These are phyloP conservation scores for Micropoecilia bifurca DNA, from an alignment of 2,797 vertebrate genomes.

Conservation along the genomic window DNA sequence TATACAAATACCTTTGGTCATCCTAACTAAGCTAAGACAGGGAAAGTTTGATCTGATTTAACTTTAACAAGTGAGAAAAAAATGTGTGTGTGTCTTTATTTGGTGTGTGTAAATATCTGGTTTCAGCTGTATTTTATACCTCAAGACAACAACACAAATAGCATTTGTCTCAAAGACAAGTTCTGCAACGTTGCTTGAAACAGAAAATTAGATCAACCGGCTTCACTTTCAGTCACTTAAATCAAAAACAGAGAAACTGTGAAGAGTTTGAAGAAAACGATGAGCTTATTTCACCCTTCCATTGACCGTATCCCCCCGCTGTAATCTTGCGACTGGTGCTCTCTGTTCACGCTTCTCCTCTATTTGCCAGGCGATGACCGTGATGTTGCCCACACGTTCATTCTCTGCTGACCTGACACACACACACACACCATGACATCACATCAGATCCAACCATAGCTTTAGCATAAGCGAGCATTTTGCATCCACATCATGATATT, in stretches of 20 bases:
- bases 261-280: background rate
- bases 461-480: background rate
- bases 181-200: background rate
- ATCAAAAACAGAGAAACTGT: background rate
- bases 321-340: conserved; percentile 86
- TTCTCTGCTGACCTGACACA: conserved; percentile 92
- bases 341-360: conserved; percentile 93
- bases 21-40: no score
- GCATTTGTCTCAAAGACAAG: background rate
- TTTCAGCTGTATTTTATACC: background rate
- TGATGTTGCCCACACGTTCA: conserved; percentile 93
- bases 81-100: no score
- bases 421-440: conserved; percentile 20
- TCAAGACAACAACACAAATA: background rate
- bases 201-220: background rate
- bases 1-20: no score
- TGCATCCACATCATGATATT: background rate
- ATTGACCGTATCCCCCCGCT: conserved; percentile 89
- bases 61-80: no score
- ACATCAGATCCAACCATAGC: background rate
- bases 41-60: no score
- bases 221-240: background rate
- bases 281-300: conserved; percentile 85
- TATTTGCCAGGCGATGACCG: conserved; percentile 97
- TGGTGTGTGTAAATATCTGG: no score